phyloP scores from a whole-genome alignment of 2,113 vertebrate genomes.

The Chamaea fasciata region DNA sequence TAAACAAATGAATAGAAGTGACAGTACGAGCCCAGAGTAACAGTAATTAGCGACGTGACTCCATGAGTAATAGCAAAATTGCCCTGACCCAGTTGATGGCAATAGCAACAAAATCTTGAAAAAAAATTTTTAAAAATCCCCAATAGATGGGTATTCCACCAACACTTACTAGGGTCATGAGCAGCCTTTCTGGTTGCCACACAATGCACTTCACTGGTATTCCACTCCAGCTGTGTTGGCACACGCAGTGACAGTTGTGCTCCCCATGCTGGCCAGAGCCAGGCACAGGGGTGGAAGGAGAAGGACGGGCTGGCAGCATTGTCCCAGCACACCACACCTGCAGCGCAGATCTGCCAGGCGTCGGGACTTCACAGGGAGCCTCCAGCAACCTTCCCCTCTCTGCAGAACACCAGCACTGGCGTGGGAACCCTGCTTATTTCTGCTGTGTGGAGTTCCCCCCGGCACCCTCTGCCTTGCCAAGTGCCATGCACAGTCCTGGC shows the following conservation, averaged over 20 bases:
- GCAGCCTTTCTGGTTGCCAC: background rate
- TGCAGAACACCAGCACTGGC: background rate
- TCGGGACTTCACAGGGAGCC: rapidly evolving
- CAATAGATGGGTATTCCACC: background rate
- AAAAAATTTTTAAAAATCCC: background rate
- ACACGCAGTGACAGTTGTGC: background rate
- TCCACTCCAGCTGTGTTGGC: background rate
- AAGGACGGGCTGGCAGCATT: rapidly evolving
- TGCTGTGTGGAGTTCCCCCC: background rate
- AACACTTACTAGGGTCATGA: background rate
- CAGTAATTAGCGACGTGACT: slow-evolving; percentile 41
- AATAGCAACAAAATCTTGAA: background rate
- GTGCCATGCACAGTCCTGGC: rapidly evolving
- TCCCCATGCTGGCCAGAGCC: rapidly evolving
- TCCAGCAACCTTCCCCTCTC: background rate
- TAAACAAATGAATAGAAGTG: slow-evolving; percentile 52
- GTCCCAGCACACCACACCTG: rapidly evolving
- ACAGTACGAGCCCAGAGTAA: slow-evolving; percentile 35
- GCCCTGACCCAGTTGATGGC: slow-evolving; percentile 41
- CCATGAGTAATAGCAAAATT: slow-evolving; percentile 55
- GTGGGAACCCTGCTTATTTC: background rate
- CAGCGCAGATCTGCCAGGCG: background rate
- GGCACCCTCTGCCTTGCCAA: background rate
- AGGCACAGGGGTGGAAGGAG: background rate
- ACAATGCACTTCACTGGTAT: rapidly evolving